phyloP scores from a whole-genome alignment of 2,113 vertebrate genomes.

The Poicephalus meyeri region DNA sequence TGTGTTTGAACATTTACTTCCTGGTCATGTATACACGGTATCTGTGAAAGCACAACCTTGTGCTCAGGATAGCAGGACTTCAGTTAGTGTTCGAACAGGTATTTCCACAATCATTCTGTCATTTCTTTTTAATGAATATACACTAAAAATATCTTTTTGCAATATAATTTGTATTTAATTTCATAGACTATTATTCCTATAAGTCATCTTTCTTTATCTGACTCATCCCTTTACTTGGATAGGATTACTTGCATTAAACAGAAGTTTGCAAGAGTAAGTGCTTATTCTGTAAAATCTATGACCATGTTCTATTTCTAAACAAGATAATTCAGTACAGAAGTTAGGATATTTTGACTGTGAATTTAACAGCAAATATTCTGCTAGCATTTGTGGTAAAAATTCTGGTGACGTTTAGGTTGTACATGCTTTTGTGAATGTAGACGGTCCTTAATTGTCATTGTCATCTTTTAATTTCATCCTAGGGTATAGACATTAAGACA shows the following conservation, averaged over 20 bases:
- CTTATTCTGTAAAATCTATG: not conserved
- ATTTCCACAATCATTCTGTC: not conserved
- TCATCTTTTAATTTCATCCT: not conserved
- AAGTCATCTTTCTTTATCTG: not conserved
- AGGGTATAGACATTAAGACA: not conserved
- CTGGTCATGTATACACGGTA: slow-evolving; percentile 14
- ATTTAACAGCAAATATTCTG: not conserved
- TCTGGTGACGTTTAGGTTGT: not conserved
- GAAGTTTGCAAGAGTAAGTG: not conserved
- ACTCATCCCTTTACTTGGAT: not conserved
- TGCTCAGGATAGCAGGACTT: not conserved
- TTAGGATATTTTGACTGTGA: not conserved
- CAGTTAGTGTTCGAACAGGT: slow-evolving; percentile 56
- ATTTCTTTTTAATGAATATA: not conserved
- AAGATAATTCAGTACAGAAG: not conserved
- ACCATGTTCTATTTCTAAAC: not conserved
- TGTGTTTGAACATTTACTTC: slow-evolving; percentile 3
- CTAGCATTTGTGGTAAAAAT: not conserved
- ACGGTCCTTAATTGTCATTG: not conserved
- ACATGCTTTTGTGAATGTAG: not conserved
- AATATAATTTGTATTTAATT: not conserved
- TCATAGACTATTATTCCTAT: not conserved
- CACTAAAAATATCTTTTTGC: not conserved
- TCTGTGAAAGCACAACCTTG: slow-evolving; percentile 27
- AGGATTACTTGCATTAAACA: not conserved